phyloP scores from a whole-genome alignment of 2,113 vertebrate genomes.

The Atlantisia rogersi region DNA sequence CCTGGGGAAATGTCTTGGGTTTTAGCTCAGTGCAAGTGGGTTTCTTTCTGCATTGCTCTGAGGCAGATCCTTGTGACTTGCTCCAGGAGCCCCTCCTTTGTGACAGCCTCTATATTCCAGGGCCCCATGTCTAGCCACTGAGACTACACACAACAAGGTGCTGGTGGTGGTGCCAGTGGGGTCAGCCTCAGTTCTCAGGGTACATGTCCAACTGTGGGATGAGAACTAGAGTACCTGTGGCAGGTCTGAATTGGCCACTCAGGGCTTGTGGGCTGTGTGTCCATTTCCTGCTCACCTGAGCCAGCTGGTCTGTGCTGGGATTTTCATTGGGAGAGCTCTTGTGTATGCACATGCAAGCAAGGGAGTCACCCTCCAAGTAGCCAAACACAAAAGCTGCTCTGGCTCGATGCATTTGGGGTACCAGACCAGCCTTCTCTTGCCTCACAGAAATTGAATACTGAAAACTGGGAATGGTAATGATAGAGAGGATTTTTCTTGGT shows the following conservation, averaged over 20 bases:
- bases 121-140: neutral
- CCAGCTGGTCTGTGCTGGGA: too few species aligned
- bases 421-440: neutral
- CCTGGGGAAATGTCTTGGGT: neutral
- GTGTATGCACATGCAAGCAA: neutral
- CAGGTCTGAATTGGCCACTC: fast-evolving
- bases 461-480: neutral
- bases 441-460: neutral
- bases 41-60: neutral
- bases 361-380: neutral
- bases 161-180: neutral
- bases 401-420: neutral
- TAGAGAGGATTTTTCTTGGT: neutral
- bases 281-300: neutral
- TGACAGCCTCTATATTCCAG: neutral
- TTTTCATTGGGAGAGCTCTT: neutral
- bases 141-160: neutral
- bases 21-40: neutral
- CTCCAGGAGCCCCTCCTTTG: neutral
- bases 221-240: neutral
- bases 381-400: neutral
- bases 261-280: neutral
- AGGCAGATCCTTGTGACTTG: neutral
- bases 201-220: neutral
- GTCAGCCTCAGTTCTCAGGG: neutral